Evolutionary conservation across 1,140 invertebrate species (phyloP), one percentile per base, ranked within the genome.

Genomic region (Drosophila sp.): DNA sequence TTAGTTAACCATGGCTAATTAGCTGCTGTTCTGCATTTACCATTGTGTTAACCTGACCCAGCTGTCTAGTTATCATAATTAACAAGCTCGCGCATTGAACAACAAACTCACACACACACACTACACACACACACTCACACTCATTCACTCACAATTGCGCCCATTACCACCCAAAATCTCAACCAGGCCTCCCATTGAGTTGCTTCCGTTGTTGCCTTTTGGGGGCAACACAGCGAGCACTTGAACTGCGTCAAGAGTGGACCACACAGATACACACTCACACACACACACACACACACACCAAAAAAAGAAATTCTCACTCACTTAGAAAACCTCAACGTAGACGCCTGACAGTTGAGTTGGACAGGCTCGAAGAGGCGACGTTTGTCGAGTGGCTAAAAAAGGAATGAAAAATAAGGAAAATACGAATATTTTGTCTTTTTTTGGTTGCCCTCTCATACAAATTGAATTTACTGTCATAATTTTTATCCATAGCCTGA

Each of bases 51-150:
- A 65, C 48, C 64, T 45, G 41, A 59, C 53, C 34, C 32, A 65
- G 70, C 67, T 41, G 59, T 41, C 78, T 65, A 78, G 81, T 87
- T 86, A 86, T 86, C 82, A 86, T 81, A 86, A 86, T 86, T 86
- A 86, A 86, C 81, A 80, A 67, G 75, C 78, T 79, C 78, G 58
- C 62, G 29, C 76, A 63, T 46, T 53, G 62, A 45, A 74, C 65
- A 73, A 59, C 56, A 71, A 62, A 38, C 40, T 46, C 34, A 61
- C 45, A 58, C 32, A 40, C 40, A 58, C 32, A 27, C 34, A 50
- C 27, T n/a, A 29, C 46, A 32, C 46, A 36, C 27, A 29, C 48
- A 32, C 48, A 34, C 40, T 29, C 14, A n/a, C n/a, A n/a, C n/a
- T n/a, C n/a, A n/a, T n/a, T n/a, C n/a, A n/a, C n/a, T 8, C 29